Base-by-base conservation (phyloP, 64 coral and sea anemone genomes). In the Montipora efflorescens region DNA sequence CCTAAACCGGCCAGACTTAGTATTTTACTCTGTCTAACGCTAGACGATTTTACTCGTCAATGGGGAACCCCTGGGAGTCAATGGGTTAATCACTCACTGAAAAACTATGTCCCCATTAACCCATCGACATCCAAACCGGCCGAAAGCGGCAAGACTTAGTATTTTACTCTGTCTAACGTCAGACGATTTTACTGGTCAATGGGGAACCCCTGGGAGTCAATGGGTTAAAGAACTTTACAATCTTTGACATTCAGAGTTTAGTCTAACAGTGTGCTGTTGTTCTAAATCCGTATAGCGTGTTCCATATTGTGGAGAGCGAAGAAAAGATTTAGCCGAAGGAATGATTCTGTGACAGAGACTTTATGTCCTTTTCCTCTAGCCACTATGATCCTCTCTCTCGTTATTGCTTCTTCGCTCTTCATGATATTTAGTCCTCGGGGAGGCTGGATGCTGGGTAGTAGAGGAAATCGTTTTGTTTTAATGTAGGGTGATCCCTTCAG, bases 401-500 rank as follows among this genome's bases (percentile, higher is more conserved):
- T 11, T 11, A 64, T 64, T 64, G 59, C 14, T 64, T 64, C 59
- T 64, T 64, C 0, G 59, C 59, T 5, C 59, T 64, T 64, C 59
- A 64, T 5, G 59, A 64, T 64, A 64, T 64, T 64, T n/a, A 4
- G 69, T 15, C 19, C 13, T 50, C n/a, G n/a, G n/a, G n/a, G n/a
- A n/a, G n/a, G n/a, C n/a, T 79, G 12, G 3, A 79, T 15, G 78
- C 23, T 80, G 18, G 19, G 47, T 22, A 59, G 16, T 55, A 57
- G 5, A 80, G 53, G 59, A 46, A 61, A 36, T 75, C 76, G 0
- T 23, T 46, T 75, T 88, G 16, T 18, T 66, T 48, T 19, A 11
- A 47, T 79, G 78, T 59, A 94, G 85, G 92, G 4, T 52, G 47
- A 46, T 88, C 86, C 11, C 67, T 82, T 45, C 47, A 72, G 20